phyloP scores from a whole-genome alignment of 2,797 vertebrate genomes.

The Microctenopoma stevenorrisi region DNA sequence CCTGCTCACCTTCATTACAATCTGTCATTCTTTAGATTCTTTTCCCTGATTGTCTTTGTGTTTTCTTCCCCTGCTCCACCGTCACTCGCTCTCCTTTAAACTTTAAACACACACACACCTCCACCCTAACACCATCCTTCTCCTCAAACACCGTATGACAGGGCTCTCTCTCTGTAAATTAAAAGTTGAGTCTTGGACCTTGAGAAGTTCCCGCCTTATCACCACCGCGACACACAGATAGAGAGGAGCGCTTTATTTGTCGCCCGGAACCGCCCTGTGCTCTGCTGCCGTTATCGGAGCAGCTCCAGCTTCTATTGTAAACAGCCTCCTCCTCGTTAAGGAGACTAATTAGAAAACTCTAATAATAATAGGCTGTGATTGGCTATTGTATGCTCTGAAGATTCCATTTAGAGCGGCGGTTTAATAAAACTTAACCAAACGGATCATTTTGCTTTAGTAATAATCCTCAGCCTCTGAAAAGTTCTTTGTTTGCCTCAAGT shows the following conservation, averaged over 20 bases:
- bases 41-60: no score
- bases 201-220: slow-evolving; percentile 59
- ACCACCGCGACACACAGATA: slow-evolving; percentile 54
- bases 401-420: slow-evolving; percentile 52
- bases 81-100: no score
- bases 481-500: slow-evolving; percentile 70
- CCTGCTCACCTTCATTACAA: no score
- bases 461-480: slow-evolving; percentile 59
- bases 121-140: not conserved
- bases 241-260: slow-evolving; percentile 53
- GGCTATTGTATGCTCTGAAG: slow-evolving; percentile 69
- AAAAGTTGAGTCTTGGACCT: slow-evolving; percentile 54
- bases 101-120: no score
- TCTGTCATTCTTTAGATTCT: no score
- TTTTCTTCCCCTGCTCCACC: no score
- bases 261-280: slow-evolving; percentile 46
- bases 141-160: slow-evolving; percentile 2
- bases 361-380: slow-evolving; percentile 66
- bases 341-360: slow-evolving; percentile 73
- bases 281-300: slow-evolving; percentile 56
- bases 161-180: slow-evolving; percentile 24
- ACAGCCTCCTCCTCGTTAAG: slow-evolving; percentile 65
- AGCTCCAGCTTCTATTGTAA: slow-evolving; percentile 64
- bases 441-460: slow-evolving; percentile 58
- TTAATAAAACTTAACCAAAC: slow-evolving; percentile 67